Evolutionary conservation across 1,140 invertebrate genomes (phyloP), one percentile per base, ranked within the genome.

Genomic region (Eurosta solidaginis): DNA sequence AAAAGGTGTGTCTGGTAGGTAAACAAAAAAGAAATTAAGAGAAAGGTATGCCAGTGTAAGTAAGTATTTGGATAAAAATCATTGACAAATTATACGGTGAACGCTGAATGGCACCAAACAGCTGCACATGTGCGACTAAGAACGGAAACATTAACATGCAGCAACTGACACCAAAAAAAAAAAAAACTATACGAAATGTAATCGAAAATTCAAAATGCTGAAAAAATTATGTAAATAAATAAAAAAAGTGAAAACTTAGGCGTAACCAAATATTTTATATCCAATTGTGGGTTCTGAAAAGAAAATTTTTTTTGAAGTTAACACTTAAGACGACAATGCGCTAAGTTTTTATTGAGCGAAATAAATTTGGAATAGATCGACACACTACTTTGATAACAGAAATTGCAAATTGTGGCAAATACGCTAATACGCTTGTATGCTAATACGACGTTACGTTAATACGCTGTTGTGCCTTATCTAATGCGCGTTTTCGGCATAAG

Each of bases 131-230:
- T n/a, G 59, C 33, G 5, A 36, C 33, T 17, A 17, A 36, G 33
- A 68, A 36, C 36, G 59, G 59, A 68, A 40, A 68, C 17, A 68
- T 68, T 68, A 68, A 14, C 33, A 42, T 68, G 59, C 59, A 68
- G 20, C 59, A 59, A 33, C 7, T 33, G 54, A 36, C 10, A 59
- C 27, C 12, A 29, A 33, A 33, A 59, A 59, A 5, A 7, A 52
- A 22, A 3, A 3, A 52, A 52, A 52, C 9, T n/a, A 52, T 22
- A 52, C 20, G n/a, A 17, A 52, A 7, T 9, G 25, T 3, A 52
- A 52, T 17, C n/a, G 14, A 49, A 49, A 12, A 52, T 17, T 22
- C 6, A 52, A 52, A 10, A 52, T 52, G n/a, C n/a, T n/a, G n/a
- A 52, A 22, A 52, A 49, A 52, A 52, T 4, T 52, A 52, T 52